Evolutionary conservation across 2,888 invertebrate genomes (phyloP).

Genomic region (Orthosia cruda): DNA sequence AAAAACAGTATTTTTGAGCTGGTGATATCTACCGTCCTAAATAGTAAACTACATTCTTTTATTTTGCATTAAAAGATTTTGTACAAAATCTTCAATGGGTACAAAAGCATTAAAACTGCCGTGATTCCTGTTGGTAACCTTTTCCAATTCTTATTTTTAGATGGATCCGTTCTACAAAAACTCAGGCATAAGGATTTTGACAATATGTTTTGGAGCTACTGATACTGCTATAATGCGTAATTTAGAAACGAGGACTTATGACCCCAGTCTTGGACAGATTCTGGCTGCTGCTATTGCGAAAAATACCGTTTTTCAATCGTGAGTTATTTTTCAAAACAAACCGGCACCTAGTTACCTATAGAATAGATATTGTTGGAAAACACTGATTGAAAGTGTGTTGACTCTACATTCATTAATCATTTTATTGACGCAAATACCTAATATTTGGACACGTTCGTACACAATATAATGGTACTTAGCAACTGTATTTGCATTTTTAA

Average conservation of each 20-base stretch:
- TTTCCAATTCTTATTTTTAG: slow-evolving; percentile 59
- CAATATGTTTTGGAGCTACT: slow-evolving; percentile 75
- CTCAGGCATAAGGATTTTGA: slow-evolving; percentile 73
- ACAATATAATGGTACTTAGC: neutral
- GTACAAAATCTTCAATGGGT: too few relatives aligned
- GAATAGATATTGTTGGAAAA: neutral
- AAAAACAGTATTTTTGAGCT: neutral
- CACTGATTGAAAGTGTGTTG: neutral
- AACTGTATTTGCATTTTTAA: neutral
- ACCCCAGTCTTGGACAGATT: slow-evolving; percentile 50
- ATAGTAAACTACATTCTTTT: too few relatives aligned
- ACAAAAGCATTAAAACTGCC: too few relatives aligned
- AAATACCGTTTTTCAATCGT: slow-evolving; percentile 61
- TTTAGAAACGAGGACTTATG: slow-evolving; percentile 61
- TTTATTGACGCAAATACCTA: neutral
- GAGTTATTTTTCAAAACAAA: slow-evolving; percentile 21
- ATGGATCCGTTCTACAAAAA: slow-evolving; percentile 69
- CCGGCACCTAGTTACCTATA: neutral
- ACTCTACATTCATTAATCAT: neutral
- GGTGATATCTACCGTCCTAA: neutral
- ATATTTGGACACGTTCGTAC: neutral
- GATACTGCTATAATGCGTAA: slow-evolving; percentile 73
- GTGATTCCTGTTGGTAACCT: neutral
- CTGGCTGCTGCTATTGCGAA: slow-evolving; percentile 6
- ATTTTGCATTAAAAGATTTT: neutral